A percentile compares a stretch with the other conserved stretches of the same genome.
phyloP scores from a whole-genome alignment of 2,113 vertebrate genomes.

The Anguilla rostrata region DNA sequence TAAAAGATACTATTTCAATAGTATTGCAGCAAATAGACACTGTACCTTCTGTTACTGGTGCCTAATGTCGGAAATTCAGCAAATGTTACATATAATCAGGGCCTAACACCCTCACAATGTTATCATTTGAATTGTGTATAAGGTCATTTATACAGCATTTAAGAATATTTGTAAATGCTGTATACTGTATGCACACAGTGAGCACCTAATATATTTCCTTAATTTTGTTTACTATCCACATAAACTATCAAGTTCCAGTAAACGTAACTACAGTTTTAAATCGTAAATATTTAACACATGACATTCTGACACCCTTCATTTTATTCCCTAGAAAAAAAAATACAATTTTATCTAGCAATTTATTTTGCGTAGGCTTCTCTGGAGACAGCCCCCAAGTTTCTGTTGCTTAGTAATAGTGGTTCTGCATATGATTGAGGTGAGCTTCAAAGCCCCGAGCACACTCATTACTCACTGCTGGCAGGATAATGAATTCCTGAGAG shows the following conservation, averaged over 20 bases:
- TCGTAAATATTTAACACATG: background rate
- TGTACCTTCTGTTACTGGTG: too few relatives aligned
- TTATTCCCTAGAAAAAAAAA: background rate
- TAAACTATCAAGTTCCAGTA: background rate
- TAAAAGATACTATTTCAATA: too few relatives aligned
- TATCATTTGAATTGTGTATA: background rate
- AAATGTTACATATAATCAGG: too few relatives aligned
- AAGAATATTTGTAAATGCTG: background rate
- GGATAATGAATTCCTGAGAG: constrained; percentile 75
- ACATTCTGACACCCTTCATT: background rate
- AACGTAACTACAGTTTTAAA: background rate
- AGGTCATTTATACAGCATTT: background rate
- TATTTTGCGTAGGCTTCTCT: constrained; percentile 27
- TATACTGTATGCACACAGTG: too few relatives aligned
- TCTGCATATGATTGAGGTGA: constrained; percentile 70
- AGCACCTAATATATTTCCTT: too few relatives aligned
- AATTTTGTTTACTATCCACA: background rate
- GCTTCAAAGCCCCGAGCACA: constrained; percentile 76
- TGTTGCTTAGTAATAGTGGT: constrained; percentile 76
- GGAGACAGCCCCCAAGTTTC: constrained; percentile 65
- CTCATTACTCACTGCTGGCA: constrained; percentile 69
- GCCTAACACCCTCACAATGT: too few relatives aligned
- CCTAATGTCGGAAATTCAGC: too few relatives aligned
- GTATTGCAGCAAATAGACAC: too few relatives aligned
- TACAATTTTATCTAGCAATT: background rate